Conservation (phyloP, 2,113 vertebrate species). For the Pituophis catenifer region DNA sequence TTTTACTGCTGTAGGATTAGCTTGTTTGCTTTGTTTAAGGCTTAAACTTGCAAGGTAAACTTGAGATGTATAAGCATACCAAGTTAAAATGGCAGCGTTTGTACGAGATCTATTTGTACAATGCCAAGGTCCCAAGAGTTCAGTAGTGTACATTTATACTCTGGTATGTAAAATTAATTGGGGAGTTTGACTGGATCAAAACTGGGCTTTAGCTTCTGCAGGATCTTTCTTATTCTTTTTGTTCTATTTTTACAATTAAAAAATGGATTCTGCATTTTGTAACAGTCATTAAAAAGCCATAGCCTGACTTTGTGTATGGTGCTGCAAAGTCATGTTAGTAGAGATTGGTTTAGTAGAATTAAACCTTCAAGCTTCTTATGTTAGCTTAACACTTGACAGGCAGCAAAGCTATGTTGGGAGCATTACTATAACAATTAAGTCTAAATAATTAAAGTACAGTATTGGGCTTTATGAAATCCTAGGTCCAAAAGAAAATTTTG, state of each 20-base stretch:
- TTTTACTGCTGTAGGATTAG: not conserved
- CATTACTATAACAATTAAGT: not conserved
- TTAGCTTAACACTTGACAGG: not conserved
- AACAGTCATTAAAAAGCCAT: rapidly evolving
- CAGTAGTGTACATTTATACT: not conserved
- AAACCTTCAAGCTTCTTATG: not conserved
- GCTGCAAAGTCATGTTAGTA: rapidly evolving
- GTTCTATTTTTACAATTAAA: not conserved
- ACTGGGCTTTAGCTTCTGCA: not conserved
- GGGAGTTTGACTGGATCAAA: not conserved
- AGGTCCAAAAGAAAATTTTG: not conserved
- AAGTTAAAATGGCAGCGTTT: not conserved
- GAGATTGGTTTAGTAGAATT: not conserved
- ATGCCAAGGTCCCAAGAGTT: not conserved
- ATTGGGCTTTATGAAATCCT: not conserved
- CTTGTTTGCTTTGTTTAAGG: not conserved
- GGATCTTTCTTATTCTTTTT: not conserved
- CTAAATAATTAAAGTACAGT: not conserved
- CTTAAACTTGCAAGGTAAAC: not conserved
- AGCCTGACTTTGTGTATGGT: rapidly evolving
- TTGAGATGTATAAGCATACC: not conserved
- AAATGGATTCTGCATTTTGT: rapidly evolving
- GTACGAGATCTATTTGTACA: not conserved
- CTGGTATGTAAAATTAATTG: not conserved
- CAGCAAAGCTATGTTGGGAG: not conserved